Conservation (phyloP, 2,113 vertebrate genomes). For the Empidonax traillii region DNA sequence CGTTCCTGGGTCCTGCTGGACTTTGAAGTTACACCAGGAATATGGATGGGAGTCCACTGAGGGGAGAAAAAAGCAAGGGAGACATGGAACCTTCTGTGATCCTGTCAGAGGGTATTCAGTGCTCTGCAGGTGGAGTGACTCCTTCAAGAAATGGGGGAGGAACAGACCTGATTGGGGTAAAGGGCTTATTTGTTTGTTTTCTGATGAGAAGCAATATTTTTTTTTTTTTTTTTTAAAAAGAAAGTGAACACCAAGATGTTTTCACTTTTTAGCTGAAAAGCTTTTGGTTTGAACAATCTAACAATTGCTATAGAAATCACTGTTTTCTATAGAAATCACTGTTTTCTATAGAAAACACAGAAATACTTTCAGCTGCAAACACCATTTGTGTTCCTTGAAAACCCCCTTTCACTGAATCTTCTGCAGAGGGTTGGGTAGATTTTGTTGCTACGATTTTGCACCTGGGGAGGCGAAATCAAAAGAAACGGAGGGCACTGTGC, state of each 20-base stretch:
- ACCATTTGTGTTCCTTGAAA: neutral
- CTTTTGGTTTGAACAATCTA: neutral
- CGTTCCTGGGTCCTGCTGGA: neutral
- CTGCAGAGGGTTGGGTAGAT: neutral
- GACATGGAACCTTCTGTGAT: neutral
- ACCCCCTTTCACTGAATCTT: neutral
- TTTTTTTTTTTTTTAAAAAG: too few species aligned
- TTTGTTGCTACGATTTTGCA: constrained; percentile 10
- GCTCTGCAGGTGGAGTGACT: neutral
- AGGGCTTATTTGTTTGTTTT: neutral
- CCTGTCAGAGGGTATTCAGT: neutral
- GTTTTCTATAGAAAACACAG: neutral
- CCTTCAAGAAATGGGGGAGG: neutral
- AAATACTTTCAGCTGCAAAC: neutral
- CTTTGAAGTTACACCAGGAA: neutral
- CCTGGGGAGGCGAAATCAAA: neutral
- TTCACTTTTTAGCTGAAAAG: neutral
- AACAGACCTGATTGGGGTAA: neutral
- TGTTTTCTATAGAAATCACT: neutral
- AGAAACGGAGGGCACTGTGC: neutral
- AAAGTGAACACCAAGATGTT: neutral
- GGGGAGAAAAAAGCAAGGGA: neutral
- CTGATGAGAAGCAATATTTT: neutral
- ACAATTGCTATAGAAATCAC: neutral
- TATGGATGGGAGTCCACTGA: neutral